Percentiles rank a stretch among this genome's conserved stretches.
Conservation (phyloP, 2,113 vertebrate species). For the Platichthys stellatus region DNA sequence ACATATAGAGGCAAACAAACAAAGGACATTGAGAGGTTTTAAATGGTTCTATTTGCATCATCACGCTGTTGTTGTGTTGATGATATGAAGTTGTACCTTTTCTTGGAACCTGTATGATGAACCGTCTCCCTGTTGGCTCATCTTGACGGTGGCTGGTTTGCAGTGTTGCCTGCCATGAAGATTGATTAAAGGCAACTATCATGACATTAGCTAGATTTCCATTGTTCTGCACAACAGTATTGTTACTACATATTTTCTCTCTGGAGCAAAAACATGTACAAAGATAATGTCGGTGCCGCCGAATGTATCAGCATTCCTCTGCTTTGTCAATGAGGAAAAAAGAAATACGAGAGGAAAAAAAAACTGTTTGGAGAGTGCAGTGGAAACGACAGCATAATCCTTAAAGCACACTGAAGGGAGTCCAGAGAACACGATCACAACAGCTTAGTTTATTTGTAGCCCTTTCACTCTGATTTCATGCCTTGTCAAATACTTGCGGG, state of each 20-base stretch:
- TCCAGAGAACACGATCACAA: constrained; percentile 51
- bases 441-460: constrained; percentile 52
- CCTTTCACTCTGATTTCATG: constrained; percentile 55
- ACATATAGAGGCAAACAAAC: no score
- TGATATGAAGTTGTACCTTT: no score
- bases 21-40: no score
- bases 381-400: constrained; percentile 34
- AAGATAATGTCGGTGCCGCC: not conserved
- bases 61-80: no score
- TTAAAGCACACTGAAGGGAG: constrained; percentile 31
- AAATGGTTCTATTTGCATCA: no score
- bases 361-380: constrained; percentile 13
- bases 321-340: not conserved
- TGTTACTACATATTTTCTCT: not conserved
- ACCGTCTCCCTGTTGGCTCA: no score
- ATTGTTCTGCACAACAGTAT: not conserved
- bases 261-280: not conserved
- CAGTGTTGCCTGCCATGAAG: no score
- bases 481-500: constrained; percentile 45
- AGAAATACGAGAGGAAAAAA: not conserved
- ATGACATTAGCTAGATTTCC: not conserved
- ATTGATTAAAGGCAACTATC: no score
- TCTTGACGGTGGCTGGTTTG: no score
- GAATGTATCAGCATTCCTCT: not conserved
- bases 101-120: no score